Conservation (phyloP, 2,797 vertebrate genomes). For the Rhynchonycteris naso region DNA sequence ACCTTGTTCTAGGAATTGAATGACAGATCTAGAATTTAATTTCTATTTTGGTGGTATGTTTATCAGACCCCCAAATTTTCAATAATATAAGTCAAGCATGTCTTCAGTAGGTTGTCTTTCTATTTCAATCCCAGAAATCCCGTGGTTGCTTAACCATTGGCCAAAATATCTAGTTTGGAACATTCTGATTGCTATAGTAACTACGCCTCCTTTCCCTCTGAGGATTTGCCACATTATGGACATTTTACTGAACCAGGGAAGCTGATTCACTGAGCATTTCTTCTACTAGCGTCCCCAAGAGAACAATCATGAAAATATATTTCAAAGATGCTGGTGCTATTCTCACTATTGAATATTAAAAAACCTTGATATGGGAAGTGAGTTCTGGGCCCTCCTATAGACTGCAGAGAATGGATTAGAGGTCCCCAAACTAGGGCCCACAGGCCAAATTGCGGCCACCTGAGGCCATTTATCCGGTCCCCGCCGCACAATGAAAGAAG, state of each 20-base stretch:
- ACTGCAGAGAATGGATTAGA: not conserved
- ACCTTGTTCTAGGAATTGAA: not conserved
- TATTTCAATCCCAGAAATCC: not conserved
- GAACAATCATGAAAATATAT: not conserved
- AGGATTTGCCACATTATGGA: not conserved
- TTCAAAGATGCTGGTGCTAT: not conserved
- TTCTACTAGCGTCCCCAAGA: not conserved
- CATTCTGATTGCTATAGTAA: not conserved
- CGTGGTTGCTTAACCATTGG: not conserved
- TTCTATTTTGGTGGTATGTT: not conserved
- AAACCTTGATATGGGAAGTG: not conserved
- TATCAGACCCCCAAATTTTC: not conserved
- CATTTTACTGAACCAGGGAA: not conserved
- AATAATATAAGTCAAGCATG: not conserved
- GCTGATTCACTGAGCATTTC: not conserved
- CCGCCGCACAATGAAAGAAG: too few relatives aligned
- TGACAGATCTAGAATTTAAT: constrained; percentile 42
- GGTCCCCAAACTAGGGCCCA: too few relatives aligned
- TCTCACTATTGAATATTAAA: not conserved
- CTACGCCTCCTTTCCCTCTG: not conserved
- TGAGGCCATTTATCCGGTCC: too few relatives aligned
- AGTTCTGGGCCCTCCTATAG: not conserved
- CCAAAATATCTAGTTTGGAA: not conserved
- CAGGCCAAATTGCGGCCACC: too few relatives aligned
- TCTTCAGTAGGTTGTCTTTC: not conserved